Conservation (phyloP, 2,113 vertebrate genomes). For the Peromyscus maniculatus region DNA sequence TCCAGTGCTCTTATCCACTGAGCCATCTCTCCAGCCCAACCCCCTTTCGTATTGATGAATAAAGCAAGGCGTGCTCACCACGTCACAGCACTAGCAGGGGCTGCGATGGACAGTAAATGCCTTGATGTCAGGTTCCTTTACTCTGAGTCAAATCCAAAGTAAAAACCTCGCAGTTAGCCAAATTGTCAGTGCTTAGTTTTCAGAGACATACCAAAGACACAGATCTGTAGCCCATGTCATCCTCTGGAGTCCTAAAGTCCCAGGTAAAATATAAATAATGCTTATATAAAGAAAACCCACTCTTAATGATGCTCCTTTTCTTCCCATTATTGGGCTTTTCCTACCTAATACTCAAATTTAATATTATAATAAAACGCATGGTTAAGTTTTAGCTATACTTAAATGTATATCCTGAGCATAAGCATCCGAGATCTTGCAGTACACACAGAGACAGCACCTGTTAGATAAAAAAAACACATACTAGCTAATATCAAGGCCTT, state of each 20-base stretch:
- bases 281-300: conserved; percentile 62
- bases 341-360: conserved; percentile 40
- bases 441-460: background rate
- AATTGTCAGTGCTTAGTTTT: background rate
- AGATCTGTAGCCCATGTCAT: conserved; percentile 15
- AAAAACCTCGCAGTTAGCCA: background rate
- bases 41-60: background rate
- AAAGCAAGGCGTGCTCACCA: background rate
- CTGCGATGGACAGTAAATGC: background rate
- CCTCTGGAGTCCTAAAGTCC: conserved; percentile 1
- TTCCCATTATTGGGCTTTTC: conserved; percentile 51
- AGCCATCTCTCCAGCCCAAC: background rate
- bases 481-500: background rate
- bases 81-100: background rate
- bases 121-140: background rate
- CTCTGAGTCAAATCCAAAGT: background rate
- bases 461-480: background rate
- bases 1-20: no score
- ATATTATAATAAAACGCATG: conserved; percentile 3
- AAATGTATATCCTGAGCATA: background rate
- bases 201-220: background rate
- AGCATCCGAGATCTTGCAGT: background rate
- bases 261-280: conserved; percentile 33
- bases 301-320: conserved; percentile 58
- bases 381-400: conserved; percentile 65